Evolutionary conservation across 2,797 vertebrate genomes (phyloP), one percentile per base, ranked within the genome.

Genomic region (Enteromius fasciolatus): DNA sequence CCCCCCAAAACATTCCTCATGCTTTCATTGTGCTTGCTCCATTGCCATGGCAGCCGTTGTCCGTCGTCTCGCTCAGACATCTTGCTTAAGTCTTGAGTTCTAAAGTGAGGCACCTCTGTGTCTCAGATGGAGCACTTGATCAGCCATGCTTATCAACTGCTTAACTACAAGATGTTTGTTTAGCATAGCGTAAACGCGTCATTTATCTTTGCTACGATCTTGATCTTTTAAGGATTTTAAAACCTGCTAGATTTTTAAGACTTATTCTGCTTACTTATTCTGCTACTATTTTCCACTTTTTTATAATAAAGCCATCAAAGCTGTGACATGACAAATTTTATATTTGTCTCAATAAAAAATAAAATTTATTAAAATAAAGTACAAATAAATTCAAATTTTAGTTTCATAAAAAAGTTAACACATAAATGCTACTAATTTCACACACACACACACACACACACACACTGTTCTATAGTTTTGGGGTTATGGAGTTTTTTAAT

Each of bases 21-120:
- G 68, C 84, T 72, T 84, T 78, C 64, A 72, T 83, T 85, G 81
- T 87, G 76, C 75, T 77, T 77, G 74, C 25, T 3, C 25, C 17
- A 76, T 86, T 86, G 79, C 83, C 84, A 59, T 81, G 84, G 81
- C 77, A n/a, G n/a, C 83, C 36, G 79, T 85, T 83, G 80, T 67
- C 68, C 15, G 7, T 48, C 48, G 77, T 88, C 66, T 23, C 44
- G 23, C 52, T 73, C 61, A 81, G 48, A 70, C 67, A 33, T 59
- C 81, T 86, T 80, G 50, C 46, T 50, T 74, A 82, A 86, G 76
- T 63, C 76, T 84, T 54, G 63, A 80, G 84, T 73, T 72, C 59
- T 46, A 81, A 76, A 73, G 61, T 63, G 48, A 85, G 82, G 39
- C 46, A 76, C 81, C 73, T 76, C 72, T 69, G 81, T 54, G 81